A percentile compares a stretch with the other conserved stretches of the same genome.
Conservation (phyloP, 2,113 vertebrate genomes). For the Platichthys stellatus region DNA sequence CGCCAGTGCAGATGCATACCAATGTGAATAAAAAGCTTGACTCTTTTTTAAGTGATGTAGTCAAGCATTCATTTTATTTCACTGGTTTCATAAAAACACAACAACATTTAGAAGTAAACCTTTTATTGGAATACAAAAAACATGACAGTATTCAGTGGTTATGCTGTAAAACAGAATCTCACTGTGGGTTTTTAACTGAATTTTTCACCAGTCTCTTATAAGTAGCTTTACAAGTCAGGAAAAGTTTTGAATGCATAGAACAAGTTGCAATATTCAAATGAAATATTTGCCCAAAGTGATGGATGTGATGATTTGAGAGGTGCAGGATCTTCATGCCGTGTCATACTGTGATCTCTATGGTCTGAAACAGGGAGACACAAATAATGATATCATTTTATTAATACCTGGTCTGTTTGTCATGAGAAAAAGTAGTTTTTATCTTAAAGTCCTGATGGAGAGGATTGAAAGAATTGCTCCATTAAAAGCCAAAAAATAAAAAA, state of each 20-base stretch:
- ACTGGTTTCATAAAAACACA: neutral
- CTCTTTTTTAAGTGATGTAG: neutral
- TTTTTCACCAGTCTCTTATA: neutral
- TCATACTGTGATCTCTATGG: constrained; percentile 39
- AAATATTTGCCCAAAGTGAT: neutral
- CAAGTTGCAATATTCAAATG: neutral
- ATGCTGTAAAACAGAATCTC: neutral
- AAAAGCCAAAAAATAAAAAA: too few species aligned
- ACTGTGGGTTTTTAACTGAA: neutral
- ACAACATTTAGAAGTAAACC: neutral
- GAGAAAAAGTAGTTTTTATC: neutral
- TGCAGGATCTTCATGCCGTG: constrained; percentile 12
- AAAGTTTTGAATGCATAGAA: neutral
- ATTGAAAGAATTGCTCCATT: too few species aligned
- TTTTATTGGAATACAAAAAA: constrained; percentile 16
- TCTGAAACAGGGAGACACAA: constrained; percentile 50
- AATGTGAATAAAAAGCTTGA: neutral
- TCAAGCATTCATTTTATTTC: neutral
- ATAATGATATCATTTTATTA: too few species aligned
- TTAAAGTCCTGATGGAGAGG: too few species aligned
- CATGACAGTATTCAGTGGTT: constrained; percentile 17
- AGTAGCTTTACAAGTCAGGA: neutral
- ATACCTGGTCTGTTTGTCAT: too few species aligned
- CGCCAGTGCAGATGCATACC: neutral
- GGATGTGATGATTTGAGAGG: neutral